These are phyloP conservation scores for Phataginus tetradactyla DNA, from an alignment of 2,797 vertebrate species.

Conservation along the genomic window DNA sequence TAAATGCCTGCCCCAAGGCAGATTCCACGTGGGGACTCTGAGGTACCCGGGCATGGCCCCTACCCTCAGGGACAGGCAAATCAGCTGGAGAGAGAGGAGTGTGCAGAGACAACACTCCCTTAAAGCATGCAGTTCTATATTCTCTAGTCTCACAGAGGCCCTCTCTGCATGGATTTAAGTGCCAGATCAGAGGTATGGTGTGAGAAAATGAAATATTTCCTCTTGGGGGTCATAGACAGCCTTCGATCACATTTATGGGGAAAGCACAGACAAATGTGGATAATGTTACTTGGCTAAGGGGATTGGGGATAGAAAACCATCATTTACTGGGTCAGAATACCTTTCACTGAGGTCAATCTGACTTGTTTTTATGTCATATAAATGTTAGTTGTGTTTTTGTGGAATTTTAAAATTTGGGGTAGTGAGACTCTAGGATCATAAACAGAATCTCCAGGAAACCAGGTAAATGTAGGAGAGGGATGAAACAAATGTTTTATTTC, in stretches of 20 bases:
- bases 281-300: background rate
- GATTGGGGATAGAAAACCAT: background rate
- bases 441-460: background rate
- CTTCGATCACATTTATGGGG: background rate
- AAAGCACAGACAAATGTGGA: background rate
- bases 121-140: too few relatives aligned
- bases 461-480: background rate
- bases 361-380: background rate
- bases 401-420: background rate
- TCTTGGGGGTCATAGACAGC: background rate
- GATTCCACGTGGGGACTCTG: background rate
- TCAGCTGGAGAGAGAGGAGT: background rate
- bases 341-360: background rate
- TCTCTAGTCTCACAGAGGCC: background rate
- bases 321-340: too few relatives aligned
- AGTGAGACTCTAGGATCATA: background rate
- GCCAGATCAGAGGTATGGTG: background rate
- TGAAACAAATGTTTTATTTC: slow-evolving; percentile 5
- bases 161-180: background rate
- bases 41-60: background rate
- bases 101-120: too few relatives aligned
- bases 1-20: background rate
- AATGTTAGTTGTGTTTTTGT: background rate
- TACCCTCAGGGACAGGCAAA: background rate
- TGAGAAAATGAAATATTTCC: background rate